These are phyloP conservation scores for Melitaea athalia DNA, from an alignment of 2,888 invertebrate species.

Conservation along the genomic window DNA sequence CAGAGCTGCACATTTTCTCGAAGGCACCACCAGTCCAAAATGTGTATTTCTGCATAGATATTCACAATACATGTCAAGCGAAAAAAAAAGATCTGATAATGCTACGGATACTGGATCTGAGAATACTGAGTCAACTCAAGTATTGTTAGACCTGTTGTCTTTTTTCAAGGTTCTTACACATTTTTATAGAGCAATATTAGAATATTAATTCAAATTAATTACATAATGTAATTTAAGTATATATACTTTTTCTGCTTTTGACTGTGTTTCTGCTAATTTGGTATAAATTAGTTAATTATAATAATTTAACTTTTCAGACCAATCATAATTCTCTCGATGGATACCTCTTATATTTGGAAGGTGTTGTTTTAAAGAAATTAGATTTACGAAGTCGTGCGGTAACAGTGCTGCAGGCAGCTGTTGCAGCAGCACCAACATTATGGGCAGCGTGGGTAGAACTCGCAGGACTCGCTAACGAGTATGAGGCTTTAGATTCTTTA, in stretches of 20 bases:
- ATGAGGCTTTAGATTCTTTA: slow-evolving; percentile 86
- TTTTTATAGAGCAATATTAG: neutral
- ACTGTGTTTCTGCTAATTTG: neutral
- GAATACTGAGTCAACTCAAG: slow-evolving; percentile 72
- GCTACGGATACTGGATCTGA: slow-evolving; percentile 66
- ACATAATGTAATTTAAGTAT: neutral
- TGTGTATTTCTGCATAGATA: slow-evolving; percentile 93
- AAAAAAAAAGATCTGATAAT: slow-evolving; percentile 94
- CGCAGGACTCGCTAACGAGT: slow-evolving; percentile 91
- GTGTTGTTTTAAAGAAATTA: slow-evolving; percentile 93
- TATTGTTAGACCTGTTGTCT: slow-evolving; percentile 68
- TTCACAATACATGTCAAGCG: slow-evolving; percentile 92
- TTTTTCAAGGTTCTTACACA: slow-evolving; percentile 59
- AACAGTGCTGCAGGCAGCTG: slow-evolving; percentile 89
- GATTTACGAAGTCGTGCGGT: slow-evolving; percentile 90
- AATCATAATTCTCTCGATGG: slow-evolving; percentile 90
- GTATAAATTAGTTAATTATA: neutral
- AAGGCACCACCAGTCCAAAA: slow-evolving; percentile 86
- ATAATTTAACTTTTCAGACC: slow-evolving; percentile 54
- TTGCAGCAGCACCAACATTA: slow-evolving; percentile 90
- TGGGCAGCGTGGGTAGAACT: slow-evolving; percentile 99
- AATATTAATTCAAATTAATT: neutral
- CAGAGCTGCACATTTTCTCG: slow-evolving; percentile 90
- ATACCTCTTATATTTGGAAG: slow-evolving; percentile 93
- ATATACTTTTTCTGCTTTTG: neutral